Evolutionary conservation across 2,797 vertebrate genomes (phyloP).

Genomic region (Thaleichthys pacificus): DNA sequence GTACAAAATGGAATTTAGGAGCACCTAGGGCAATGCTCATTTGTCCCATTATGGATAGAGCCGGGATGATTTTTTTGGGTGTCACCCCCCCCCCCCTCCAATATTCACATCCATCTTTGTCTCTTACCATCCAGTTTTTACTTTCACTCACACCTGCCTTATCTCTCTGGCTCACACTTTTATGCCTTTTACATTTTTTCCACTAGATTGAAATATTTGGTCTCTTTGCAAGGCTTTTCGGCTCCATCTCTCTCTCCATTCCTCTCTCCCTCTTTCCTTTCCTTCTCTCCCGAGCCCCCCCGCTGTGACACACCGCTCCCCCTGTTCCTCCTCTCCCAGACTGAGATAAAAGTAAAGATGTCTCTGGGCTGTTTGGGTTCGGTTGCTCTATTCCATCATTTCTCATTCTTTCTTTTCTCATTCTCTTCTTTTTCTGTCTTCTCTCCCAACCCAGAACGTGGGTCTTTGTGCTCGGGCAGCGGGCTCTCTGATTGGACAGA

Average conservation of each 20-base stretch:
- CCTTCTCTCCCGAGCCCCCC: slow-evolving; percentile 8
- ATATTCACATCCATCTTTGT: neutral
- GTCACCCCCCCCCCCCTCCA: neutral
- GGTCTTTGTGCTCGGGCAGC: too few relatives aligned
- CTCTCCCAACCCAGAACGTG: too few relatives aligned
- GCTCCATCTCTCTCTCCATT: neutral
- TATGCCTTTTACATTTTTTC: neutral
- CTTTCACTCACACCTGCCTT: neutral
- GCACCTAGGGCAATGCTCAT: too few relatives aligned
- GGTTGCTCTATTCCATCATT: neutral
- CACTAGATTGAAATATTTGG: neutral
- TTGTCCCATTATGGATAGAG: too few relatives aligned
- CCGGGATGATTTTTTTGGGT: too few relatives aligned
- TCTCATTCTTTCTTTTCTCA: slow-evolving; percentile 2
- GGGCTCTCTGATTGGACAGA: too few relatives aligned
- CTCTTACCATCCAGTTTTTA: neutral
- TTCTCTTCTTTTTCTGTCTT: slow-evolving; percentile 1
- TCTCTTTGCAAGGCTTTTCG: neutral
- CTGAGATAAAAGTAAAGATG: too few relatives aligned
- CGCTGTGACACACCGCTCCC: too few relatives aligned
- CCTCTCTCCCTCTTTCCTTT: slow-evolving; percentile 36
- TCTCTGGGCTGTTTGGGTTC: neutral
- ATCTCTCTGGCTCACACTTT: neutral
- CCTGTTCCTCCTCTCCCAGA: slow-evolving; percentile 42
- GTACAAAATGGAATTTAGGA: too few relatives aligned